Evolutionary conservation across 1,140 invertebrate genomes (phyloP).

Genomic region (Drosophila nasuta): DNA sequence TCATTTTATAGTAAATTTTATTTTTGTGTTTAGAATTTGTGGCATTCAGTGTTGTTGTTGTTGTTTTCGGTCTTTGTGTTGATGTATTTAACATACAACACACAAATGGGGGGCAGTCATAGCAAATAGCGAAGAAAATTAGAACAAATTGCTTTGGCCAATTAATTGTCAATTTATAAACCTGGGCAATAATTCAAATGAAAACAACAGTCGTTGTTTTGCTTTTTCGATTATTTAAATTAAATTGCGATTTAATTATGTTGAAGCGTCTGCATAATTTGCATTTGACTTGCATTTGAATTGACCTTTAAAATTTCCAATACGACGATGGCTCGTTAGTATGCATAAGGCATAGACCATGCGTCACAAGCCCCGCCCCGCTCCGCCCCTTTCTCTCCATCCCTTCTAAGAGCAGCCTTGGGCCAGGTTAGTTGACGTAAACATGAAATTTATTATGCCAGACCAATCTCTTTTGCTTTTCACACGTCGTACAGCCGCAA

Average conservation of each 20-base stretch:
- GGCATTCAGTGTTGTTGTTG: conserved; percentile 20
- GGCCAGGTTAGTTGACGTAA: conserved; percentile 52
- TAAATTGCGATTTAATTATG: conserved; percentile 1
- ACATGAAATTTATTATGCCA: conserved; percentile 33
- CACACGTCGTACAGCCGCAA: conserved; percentile 37
- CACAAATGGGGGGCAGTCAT: conserved; percentile 16
- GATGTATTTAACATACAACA: conserved; percentile 18
- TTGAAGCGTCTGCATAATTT: not conserved
- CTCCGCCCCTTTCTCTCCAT: not conserved
- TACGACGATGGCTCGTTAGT: conserved; percentile 15
- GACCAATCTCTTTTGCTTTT: conserved; percentile 2
- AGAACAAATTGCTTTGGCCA: conserved; percentile 19
- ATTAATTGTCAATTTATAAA: conserved; percentile 30
- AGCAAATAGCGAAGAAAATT: conserved; percentile 15
- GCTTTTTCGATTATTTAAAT: not conserved
- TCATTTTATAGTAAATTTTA: conserved; percentile 48
- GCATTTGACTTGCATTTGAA: not conserved
- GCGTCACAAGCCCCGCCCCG: not conserved
- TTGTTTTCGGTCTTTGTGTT: not conserved
- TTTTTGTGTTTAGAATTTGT: conserved; percentile 61
- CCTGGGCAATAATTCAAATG: not conserved
- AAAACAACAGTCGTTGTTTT: not conserved
- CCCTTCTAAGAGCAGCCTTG: conserved; percentile 46
- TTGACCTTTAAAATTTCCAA: conserved; percentile 9
- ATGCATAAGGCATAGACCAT: conserved; percentile 18